phyloP scores from a whole-genome alignment of 2,113 vertebrate genomes.

The Pollachius pollachius region DNA sequence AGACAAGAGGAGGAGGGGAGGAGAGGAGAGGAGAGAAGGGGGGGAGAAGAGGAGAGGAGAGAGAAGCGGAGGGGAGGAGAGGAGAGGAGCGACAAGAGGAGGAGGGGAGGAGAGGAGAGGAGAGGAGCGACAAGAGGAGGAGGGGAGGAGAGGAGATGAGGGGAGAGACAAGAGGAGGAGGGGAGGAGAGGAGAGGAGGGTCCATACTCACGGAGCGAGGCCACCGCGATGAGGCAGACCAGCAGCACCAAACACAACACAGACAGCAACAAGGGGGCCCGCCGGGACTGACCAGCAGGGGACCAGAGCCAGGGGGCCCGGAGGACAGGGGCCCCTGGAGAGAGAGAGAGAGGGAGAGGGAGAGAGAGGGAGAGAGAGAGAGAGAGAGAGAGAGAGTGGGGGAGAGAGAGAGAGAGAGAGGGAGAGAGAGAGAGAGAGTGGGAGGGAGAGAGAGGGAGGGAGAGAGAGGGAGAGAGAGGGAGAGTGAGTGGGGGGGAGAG shows the following conservation, averaged over 20 bases:
- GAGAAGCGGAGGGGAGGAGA: too few species aligned
- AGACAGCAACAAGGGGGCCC: conserved; percentile 45
- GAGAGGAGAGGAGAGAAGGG: neutral
- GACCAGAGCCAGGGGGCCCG: too few species aligned
- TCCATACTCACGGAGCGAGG: conserved; percentile 46
- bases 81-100: too few species aligned
- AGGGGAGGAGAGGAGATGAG: neutral
- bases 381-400: too few species aligned
- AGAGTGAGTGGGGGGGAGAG: too few species aligned
- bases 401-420: too few species aligned
- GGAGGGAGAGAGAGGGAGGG: too few species aligned
- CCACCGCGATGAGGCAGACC: conserved; percentile 50
- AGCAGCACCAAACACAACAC: conserved; percentile 49
- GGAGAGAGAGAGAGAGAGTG: too few species aligned
- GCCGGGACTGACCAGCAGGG: conserved; percentile 34
- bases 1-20: neutral
- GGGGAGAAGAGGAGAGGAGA: neutral
- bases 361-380: too few species aligned
- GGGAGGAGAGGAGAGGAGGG: neutral
- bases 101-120: neutral
- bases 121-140: neutral
- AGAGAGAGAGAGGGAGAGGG: too few species aligned
- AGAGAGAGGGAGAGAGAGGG: too few species aligned
- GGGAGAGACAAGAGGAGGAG: neutral
- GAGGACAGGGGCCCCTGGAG: too few species aligned